Conservation (phyloP, 2,797 vertebrate species). For the Pagetopsis macropterus region DNA sequence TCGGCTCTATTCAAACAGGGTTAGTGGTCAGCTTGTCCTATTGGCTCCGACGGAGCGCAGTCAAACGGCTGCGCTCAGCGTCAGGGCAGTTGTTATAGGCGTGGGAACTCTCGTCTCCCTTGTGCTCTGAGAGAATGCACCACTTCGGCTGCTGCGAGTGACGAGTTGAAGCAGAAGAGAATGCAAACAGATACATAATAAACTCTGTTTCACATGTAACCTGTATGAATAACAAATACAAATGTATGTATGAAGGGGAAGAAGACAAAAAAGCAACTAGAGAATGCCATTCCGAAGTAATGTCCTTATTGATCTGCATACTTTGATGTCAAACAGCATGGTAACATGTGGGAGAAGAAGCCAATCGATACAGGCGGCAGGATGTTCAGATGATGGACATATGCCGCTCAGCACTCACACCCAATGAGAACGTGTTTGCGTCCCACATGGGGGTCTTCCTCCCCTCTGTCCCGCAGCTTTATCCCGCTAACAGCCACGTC, state of each 20-base stretch:
- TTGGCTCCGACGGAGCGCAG: constrained; percentile 39
- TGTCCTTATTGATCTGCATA: no score
- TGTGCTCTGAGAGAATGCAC: constrained; percentile 27
- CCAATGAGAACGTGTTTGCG: constrained; percentile 33
- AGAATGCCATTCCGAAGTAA: not conserved
- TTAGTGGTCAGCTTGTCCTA: constrained; percentile 58
- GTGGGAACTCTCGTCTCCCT: constrained; percentile 59
- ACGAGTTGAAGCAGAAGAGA: not conserved
- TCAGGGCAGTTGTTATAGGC: constrained; percentile 43
- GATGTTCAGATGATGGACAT: no score
- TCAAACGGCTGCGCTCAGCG: constrained; percentile 52
- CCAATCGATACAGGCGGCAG: no score
- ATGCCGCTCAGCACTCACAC: no score
- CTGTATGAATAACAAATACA: not conserved
- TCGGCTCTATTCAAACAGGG: constrained; percentile 61
- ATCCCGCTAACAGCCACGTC: constrained; percentile 93
- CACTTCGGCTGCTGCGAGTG: constrained; percentile 1
- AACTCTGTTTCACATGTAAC: not conserved
- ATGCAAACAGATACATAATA: not conserved
- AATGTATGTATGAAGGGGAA: not conserved
- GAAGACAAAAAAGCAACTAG: constrained; percentile 2
- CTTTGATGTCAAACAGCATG: no score
- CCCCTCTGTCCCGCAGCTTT: constrained; percentile 76
- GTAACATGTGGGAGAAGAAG: no score
- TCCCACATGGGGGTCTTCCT: constrained; percentile 79